Percentiles rank a stretch among this genome's conserved stretches.
Conservation (phyloP, 2,113 vertebrate genomes). For the Lagopus muta region DNA sequence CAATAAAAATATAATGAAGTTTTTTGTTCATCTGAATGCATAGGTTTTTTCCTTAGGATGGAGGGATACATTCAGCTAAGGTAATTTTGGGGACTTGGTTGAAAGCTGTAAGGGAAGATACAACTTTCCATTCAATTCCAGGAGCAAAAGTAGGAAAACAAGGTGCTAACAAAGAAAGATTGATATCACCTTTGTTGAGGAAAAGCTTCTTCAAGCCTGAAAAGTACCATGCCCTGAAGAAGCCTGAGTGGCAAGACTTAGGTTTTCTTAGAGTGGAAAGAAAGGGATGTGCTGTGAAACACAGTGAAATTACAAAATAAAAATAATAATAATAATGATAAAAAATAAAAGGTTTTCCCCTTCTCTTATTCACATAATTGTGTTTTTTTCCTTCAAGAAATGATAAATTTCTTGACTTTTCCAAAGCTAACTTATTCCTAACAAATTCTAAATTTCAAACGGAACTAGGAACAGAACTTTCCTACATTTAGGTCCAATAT, state of each 20-base stretch:
- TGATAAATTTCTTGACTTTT: background rate
- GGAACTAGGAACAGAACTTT: background rate
- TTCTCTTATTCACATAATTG: background rate
- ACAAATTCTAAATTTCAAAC: background rate
- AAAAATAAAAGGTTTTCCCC: background rate
- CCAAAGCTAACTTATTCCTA: background rate
- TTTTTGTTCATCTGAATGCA: background rate
- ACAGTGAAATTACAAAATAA: background rate
- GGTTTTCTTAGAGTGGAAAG: background rate
- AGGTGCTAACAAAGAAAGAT: background rate
- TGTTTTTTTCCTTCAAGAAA: background rate
- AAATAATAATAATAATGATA: background rate
- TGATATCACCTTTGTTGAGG: background rate
- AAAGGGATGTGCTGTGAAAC: background rate
- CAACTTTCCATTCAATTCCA: background rate
- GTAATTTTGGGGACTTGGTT: background rate
- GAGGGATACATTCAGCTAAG: background rate
- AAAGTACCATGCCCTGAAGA: background rate
- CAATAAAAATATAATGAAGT: background rate
- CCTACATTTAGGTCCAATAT: accelerated
- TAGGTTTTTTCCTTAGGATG: background rate
- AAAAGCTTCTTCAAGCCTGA: background rate
- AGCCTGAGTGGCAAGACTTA: background rate
- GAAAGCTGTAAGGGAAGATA: background rate
- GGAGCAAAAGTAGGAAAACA: background rate